Evolutionary conservation across 2,888 invertebrate species (phyloP), one percentile per base, ranked within the genome.

Genomic region (Leptopilina drosophilae): DNA sequence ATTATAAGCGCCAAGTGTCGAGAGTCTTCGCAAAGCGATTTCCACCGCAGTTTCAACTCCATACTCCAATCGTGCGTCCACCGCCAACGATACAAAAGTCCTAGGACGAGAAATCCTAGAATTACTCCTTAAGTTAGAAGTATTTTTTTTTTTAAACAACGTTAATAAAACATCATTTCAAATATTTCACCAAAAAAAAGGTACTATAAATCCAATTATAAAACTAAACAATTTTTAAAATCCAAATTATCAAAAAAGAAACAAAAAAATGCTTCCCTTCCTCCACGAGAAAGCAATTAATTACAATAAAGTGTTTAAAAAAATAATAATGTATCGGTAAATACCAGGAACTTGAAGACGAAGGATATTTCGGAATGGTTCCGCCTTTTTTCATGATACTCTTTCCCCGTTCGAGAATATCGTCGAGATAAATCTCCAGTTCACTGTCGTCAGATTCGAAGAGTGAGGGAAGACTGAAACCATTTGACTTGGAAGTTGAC

Each of bases 381-480:
- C 88, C 90, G 59, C 92, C 93, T 86, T 93, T 93, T 80, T 94
- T 93, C 80, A 95, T 93, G 81, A 94, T 93, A 79, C 93, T 94
- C 83, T 93, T 93, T 5, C 94, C 93, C 66, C 94, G 92, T 87
- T 95, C 95, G 11, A 94, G 91, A 83, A 95, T 94, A 85, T 95
- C 95, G 83, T 96, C 96, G 0, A 96, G 92, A 81, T 96, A 94
- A 85, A 96, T 96, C 87, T 97, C 97, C 1, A 96, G 93, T 86
- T 97, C 97, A 0, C 96, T 96, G 87, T 97, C 97, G 82, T 97
- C 97, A 0, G 96, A 96, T 89, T 97, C 97, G 56, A 95, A 94
- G 14, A 96, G 93, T 20, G 96, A 96, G 0, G 95, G 95, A 67
- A 96, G 89, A 82, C 92, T 92, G 64, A 92, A 93, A 73, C 90